These are phyloP conservation scores for Daubentonia madagascariensis DNA, from an alignment of 2,113 vertebrate genomes.

Conservation along the genomic window DNA sequence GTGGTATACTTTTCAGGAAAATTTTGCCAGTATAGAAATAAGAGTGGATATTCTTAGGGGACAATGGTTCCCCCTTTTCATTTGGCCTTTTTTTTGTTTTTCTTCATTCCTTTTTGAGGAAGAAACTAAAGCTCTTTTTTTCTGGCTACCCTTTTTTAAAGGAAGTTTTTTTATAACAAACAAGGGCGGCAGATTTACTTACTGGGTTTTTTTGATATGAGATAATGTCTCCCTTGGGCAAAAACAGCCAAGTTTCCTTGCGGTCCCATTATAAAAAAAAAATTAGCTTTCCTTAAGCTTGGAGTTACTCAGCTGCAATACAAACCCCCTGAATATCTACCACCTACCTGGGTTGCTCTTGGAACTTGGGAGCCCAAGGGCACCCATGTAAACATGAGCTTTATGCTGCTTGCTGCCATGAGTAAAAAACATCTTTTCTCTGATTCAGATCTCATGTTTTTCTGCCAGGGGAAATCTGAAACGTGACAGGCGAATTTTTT, in stretches of 20 bases:
- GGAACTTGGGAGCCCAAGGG: neutral
- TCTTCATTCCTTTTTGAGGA: neutral
- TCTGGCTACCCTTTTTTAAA: neutral
- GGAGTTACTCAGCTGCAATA: neutral
- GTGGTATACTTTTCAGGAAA: neutral
- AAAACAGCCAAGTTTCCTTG: neutral
- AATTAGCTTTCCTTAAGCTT: neutral
- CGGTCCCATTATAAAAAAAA: neutral
- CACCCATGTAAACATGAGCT: rapidly evolving
- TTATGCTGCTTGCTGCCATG: neutral
- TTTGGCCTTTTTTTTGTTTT: neutral
- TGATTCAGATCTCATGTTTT: neutral
- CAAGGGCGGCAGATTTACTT: neutral
- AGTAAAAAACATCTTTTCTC: neutral
- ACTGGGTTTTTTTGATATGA: neutral
- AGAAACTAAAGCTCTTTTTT: neutral
- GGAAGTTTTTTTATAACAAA: neutral
- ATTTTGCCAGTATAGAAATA: neutral
- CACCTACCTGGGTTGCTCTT: neutral
- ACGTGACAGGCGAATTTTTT: neutral
- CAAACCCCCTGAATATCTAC: neutral
- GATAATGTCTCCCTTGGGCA: neutral
- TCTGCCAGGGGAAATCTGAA: neutral
- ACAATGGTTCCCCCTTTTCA: neutral
- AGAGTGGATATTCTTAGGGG: neutral